These are phyloP conservation scores for Zoroaster sp. DNA, from an alignment of 53 echinoderm and acorn worm genomes.

Conservation along the genomic window DNA sequence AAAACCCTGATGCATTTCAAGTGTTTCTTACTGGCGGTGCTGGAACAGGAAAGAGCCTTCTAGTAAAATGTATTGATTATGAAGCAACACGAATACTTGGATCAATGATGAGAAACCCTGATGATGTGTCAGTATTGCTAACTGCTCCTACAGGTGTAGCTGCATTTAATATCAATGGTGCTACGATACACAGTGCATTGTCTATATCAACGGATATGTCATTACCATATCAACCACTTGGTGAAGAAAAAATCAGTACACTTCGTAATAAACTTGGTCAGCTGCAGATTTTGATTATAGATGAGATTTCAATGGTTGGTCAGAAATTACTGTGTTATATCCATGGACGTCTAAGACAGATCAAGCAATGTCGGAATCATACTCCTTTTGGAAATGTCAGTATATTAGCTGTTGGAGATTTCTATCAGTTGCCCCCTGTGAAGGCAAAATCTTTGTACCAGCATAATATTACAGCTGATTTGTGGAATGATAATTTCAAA, in stretches of 20 bases:
- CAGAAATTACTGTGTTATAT: constrained; percentile 62
- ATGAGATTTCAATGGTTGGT: constrained; percentile 82
- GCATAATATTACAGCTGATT: constrained; percentile 7
- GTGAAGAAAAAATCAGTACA: constrained; percentile 65
- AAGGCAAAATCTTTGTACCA: constrained; percentile 40
- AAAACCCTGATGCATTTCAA: constrained; percentile 55
- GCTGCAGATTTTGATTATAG: constrained; percentile 73
- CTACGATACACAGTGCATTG: constrained; percentile 53
- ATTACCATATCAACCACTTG: constrained; percentile 54
- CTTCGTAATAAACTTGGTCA: constrained; percentile 45
- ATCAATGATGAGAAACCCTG: constrained; percentile 33
- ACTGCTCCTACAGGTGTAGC: constrained; percentile 58
- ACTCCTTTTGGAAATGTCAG: constrained; percentile 63
- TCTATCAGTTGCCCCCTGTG: constrained; percentile 64
- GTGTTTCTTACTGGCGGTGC: constrained; percentile 67
- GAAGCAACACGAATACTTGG: constrained; percentile 65
- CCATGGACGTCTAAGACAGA: constrained; percentile 66
- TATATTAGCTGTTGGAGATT: constrained; percentile 77
- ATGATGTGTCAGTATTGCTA: constrained; percentile 52
- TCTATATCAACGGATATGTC: constrained; percentile 8
- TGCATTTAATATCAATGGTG: constrained; percentile 60
- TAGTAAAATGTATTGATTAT: constrained; percentile 61
- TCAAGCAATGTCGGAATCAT: constrained; percentile 50
- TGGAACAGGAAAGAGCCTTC: constrained; percentile 68
- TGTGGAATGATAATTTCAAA: constrained; percentile 65